These are phyloP conservation scores for Bos indicus DNA, from an alignment of 2,113 vertebrate genomes.

Conservation along the genomic window DNA sequence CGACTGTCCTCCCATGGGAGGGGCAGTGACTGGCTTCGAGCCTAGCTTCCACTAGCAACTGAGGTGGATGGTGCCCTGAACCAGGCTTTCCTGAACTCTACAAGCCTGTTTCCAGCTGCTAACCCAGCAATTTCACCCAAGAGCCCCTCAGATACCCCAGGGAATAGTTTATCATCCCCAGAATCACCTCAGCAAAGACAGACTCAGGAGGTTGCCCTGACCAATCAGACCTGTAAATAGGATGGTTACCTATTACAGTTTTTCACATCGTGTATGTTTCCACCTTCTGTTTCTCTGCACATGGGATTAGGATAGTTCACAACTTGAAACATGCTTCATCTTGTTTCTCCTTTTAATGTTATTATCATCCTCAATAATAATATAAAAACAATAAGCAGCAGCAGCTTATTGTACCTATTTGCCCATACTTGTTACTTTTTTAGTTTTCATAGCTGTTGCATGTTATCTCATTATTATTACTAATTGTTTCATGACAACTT, in stretches of 20 bases:
- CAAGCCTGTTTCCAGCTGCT: background rate
- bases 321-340: background rate
- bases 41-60: background rate
- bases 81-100: background rate
- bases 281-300: background rate
- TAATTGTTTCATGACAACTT: background rate
- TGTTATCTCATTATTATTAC: background rate
- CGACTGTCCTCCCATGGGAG: background rate
- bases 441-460: background rate
- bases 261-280: background rate
- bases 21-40: background rate
- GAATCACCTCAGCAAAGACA: background rate
- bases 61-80: no score
- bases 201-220: background rate
- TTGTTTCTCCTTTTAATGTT: background rate
- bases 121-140: background rate
- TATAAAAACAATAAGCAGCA: background rate
- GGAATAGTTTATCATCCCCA: background rate
- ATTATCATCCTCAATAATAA: background rate
- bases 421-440: background rate
- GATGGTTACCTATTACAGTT: background rate
- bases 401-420: background rate
- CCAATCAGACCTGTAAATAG: background rate
- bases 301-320: background rate
- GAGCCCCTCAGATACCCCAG: background rate